Conservation (phyloP, 1,140 invertebrate species). For the Rhagoletis pomonella region DNA sequence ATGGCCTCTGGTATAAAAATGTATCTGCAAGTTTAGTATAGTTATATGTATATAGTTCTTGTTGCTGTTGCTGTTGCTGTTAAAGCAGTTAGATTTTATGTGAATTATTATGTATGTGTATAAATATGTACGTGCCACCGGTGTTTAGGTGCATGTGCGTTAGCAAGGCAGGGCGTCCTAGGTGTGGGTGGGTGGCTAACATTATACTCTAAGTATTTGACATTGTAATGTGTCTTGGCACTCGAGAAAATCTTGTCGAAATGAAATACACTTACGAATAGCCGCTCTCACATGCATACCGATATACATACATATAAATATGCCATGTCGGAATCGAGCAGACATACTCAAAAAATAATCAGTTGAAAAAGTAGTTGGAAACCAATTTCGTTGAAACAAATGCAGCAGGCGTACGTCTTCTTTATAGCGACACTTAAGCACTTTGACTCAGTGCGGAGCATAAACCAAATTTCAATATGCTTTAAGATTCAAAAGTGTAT, state of each 20-base stretch:
- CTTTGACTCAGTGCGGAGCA: too few relatives aligned
- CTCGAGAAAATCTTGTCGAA: constrained; percentile 41
- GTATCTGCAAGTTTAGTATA: too few relatives aligned
- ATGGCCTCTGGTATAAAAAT: too few relatives aligned
- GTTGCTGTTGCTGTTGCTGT: neutral
- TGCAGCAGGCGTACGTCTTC: too few relatives aligned
- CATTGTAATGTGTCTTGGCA: constrained; percentile 45
- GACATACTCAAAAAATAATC: too few relatives aligned
- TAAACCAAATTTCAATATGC: too few relatives aligned
- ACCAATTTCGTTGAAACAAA: too few relatives aligned
- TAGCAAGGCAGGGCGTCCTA: neutral
- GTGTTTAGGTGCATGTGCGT: neutral
- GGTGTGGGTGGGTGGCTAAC: neutral
- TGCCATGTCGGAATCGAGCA: too few relatives aligned
- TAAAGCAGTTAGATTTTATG: constrained; percentile 18
- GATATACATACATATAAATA: neutral
- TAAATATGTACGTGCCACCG: neutral
- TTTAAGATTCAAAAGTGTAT: too few relatives aligned
- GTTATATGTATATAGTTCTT: too few relatives aligned
- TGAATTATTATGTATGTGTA: neutral
- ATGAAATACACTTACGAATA: constrained; percentile 51
- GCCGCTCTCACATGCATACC: neutral
- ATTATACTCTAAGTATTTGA: constrained; percentile 8
- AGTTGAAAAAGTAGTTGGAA: too few relatives aligned
- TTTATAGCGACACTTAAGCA: too few relatives aligned